A percentile compares a stretch with the other conserved stretches of the same genome.
Conservation (phyloP, 2,888 invertebrate species). For the Stratiomys singularior region DNA sequence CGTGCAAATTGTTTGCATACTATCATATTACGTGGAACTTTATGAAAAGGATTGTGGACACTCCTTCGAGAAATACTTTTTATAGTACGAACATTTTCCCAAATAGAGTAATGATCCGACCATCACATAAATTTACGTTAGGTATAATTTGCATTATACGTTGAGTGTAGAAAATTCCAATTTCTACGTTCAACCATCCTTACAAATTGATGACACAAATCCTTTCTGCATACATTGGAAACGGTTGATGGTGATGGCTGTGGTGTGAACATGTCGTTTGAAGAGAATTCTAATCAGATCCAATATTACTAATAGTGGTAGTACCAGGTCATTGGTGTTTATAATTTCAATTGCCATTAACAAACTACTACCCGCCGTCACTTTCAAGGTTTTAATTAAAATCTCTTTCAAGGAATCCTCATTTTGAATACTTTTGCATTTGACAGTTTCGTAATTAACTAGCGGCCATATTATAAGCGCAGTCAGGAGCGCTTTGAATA, state of each 20-base stretch:
- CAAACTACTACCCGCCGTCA: conserved; percentile 22
- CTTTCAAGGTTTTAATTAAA: conserved; percentile 46
- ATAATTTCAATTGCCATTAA: conserved; percentile 30
- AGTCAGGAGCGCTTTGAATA: neutral
- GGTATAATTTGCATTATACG: too few species aligned
- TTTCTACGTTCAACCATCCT: too few species aligned
- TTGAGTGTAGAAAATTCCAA: too few species aligned
- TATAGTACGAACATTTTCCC: too few species aligned
- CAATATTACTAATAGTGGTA: conserved; percentile 37
- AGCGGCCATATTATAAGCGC: conserved; percentile 54
- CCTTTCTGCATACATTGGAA: too few species aligned
- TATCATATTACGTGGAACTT: too few species aligned
- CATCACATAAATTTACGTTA: too few species aligned
- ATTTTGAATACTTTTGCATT: conserved; percentile 60
- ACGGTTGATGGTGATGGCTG: neutral
- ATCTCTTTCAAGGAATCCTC: conserved; percentile 46
- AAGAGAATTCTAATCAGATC: conserved; percentile 18
- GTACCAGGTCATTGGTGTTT: conserved; percentile 14
- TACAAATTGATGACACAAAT: too few species aligned
- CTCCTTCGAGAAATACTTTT: too few species aligned
- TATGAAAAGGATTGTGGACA: too few species aligned
- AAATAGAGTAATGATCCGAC: too few species aligned
- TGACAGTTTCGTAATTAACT: conserved; percentile 67
- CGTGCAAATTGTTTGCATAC: too few species aligned
- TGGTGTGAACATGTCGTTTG: neutral